Percentiles rank a stretch among this genome's conserved stretches.
Evolutionary conservation across 2,797 vertebrate species (phyloP).

Genomic region (Ctenopoma multispine): DNA sequence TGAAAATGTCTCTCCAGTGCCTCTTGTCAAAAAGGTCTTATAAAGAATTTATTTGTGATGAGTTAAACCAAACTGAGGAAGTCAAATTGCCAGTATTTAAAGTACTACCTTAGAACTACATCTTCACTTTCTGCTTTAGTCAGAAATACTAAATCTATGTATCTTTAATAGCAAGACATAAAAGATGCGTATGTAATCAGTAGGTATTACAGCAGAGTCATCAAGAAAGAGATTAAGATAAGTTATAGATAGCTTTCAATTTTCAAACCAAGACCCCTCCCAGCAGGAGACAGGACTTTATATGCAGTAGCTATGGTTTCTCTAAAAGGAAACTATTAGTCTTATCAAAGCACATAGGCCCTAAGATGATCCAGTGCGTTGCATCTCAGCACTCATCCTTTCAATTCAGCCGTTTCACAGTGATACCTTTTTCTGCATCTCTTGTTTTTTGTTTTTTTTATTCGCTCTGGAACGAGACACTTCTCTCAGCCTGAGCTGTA

Average conservation of each 20-base stretch:
- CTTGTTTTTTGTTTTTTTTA: conserved; percentile 43
- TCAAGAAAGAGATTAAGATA: conserved; percentile 22
- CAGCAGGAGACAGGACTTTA: conserved; percentile 39
- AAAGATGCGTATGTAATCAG: background rate
- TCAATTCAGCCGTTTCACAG: conserved; percentile 44
- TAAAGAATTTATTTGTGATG: background rate
- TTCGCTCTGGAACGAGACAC: conserved; percentile 31
- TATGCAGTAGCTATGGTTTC: conserved; percentile 28
- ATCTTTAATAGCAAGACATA: background rate
- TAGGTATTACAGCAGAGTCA: conserved; percentile 21
- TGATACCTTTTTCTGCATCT: conserved; percentile 37
- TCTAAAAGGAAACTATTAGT: conserved; percentile 53
- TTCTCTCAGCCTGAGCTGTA: conserved; percentile 60
- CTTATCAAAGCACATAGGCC: conserved; percentile 57
- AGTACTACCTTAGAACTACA: background rate
- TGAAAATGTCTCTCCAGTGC: conserved; percentile 7
- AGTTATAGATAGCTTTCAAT: conserved; percentile 19
- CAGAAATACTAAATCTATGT: conserved; percentile 7
- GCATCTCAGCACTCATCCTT: conserved; percentile 39
- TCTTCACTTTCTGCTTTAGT: background rate
- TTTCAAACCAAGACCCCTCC: conserved; percentile 36
- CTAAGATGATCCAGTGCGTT: conserved; percentile 33
- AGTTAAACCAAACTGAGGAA: background rate
- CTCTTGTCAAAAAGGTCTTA: conserved; percentile 4
- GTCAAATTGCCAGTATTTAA: background rate